Base-by-base conservation (phyloP, 2,113 vertebrate genomes). In the Hiodon alosoides region DNA sequence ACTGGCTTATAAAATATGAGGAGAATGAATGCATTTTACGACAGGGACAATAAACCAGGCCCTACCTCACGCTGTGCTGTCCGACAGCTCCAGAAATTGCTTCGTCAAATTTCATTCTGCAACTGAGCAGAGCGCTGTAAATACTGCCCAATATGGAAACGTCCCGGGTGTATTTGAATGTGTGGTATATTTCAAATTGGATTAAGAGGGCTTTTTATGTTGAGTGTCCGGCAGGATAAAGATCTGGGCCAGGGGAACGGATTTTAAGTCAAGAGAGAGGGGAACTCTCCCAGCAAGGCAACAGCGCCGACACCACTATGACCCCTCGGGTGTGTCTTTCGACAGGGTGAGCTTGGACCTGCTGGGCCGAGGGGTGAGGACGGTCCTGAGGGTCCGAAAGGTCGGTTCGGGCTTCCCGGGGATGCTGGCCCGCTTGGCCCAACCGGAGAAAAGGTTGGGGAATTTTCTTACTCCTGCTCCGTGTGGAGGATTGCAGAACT, bases 321-420 rank as follows among this genome's bases (percentile, higher is more conserved):
- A 31, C 31, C 31, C 31, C 31, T 14, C 62, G 11, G 17, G 5
- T 60, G 7, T 57, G 4, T 72, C 47, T 79, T 55, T 84, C 2
- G 58, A 79, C 67, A 95, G 86, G 97, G 97, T 47, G 97, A 98
- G 78, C 86, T 95, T 0, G 96, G 97, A 4, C 85, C 86, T 2
- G 16, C 79, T 3, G 97, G 97, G 0, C 88, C 86, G 3, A 85
- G 94, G 31, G 97, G 97, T 1, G 97, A 99, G 81, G 97, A 99
- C 3, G 97, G 97, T 0, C 93, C 95, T 0, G 97, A 99, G 85
- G 97, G 97, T 0, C 92, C 93, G 0, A 99, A 99, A 85, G 97
- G 97, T 9, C 94, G 95, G 2, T 74, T 87, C 0, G 97, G 97
- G 0, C 93, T 95, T 16, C 87, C 85, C 3, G 97, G 97, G 65